Evolutionary conservation across 2,113 vertebrate genomes (phyloP).

Genomic region (Chroicocephalus ridibundus): DNA sequence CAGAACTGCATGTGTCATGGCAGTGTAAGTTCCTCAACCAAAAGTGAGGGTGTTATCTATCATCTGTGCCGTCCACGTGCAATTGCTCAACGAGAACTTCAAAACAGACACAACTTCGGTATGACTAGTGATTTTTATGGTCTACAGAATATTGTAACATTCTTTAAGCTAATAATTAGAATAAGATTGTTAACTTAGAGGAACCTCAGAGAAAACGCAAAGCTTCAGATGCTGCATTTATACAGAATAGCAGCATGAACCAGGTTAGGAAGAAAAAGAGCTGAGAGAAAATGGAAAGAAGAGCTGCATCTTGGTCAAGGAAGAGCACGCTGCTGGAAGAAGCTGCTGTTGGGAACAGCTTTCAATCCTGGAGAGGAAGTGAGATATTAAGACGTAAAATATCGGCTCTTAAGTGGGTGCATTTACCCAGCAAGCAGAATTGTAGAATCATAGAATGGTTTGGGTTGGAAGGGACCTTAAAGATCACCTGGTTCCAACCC

Average conservation of each 20-base stretch:
- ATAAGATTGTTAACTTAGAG: not conserved
- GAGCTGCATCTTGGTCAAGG: not conserved
- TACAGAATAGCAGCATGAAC: not conserved
- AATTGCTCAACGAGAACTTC: not conserved
- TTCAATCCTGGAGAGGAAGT: not conserved
- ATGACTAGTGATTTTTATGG: not conserved
- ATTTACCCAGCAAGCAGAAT: not conserved
- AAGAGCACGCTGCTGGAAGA: not conserved
- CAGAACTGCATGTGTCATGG: not conserved
- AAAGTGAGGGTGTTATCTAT: not conserved
- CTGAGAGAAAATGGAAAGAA: not conserved
- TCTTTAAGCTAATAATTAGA: not conserved
- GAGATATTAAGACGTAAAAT: not conserved
- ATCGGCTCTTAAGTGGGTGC: not conserved
- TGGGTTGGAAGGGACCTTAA: not conserved
- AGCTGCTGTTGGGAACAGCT: not conserved
- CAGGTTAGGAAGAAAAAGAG: not conserved
- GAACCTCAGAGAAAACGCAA: not conserved
- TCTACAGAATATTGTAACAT: not conserved
- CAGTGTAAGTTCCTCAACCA: not conserved
- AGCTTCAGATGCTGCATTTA: not conserved
- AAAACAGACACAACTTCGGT: not conserved
- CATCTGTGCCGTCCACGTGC: not conserved
- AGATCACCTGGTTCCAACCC: not conserved
- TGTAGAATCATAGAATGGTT: not conserved